phyloP scores from a whole-genome alignment of 2,888 invertebrate genomes.

The Alcis repandata region DNA sequence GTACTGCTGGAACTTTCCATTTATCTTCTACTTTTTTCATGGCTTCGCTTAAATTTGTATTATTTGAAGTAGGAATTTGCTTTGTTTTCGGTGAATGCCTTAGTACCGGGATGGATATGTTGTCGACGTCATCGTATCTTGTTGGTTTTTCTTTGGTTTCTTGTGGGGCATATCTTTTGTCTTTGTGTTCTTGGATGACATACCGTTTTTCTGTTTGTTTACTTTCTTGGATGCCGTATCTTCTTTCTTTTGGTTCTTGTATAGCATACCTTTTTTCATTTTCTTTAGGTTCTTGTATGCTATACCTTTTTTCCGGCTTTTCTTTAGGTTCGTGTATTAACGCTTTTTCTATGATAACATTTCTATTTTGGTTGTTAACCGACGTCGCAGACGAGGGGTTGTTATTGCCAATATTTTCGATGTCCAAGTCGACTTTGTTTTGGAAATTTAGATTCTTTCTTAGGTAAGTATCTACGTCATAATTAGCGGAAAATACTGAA shows the following conservation, averaged over 20 bases:
- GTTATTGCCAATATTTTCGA: constrained; percentile 36
- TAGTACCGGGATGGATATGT: constrained; percentile 88
- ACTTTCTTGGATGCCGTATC: too few relatives aligned
- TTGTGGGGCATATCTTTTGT: neutral
- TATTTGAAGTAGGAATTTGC: constrained; percentile 42
- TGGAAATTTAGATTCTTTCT: constrained; percentile 74
- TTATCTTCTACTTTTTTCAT: constrained; percentile 79
- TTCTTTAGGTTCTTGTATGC: neutral
- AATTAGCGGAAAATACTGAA: constrained; percentile 73
- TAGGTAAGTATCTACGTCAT: constrained; percentile 77
- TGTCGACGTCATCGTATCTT: constrained; percentile 35
- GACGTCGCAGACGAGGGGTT: neutral
- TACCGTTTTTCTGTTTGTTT: neutral
- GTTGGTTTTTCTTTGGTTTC: neutral
- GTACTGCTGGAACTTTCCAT: constrained; percentile 88
- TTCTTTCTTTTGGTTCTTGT: constrained; percentile 51
- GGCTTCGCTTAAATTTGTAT: constrained; percentile 65
- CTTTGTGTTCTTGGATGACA: neutral
- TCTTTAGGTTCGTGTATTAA: constrained; percentile 54
- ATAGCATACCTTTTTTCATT: constrained; percentile 40
- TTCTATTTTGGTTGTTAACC: constrained; percentile 24
- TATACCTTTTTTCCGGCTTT: neutral
- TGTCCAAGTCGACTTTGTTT: constrained; percentile 49
- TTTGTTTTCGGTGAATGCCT: constrained; percentile 79
- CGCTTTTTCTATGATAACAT: constrained; percentile 57